Evolutionary conservation across 2,888 invertebrate genomes (phyloP), one percentile per base, ranked within the genome.

Genomic region (Pilophorus perplexus): DNA sequence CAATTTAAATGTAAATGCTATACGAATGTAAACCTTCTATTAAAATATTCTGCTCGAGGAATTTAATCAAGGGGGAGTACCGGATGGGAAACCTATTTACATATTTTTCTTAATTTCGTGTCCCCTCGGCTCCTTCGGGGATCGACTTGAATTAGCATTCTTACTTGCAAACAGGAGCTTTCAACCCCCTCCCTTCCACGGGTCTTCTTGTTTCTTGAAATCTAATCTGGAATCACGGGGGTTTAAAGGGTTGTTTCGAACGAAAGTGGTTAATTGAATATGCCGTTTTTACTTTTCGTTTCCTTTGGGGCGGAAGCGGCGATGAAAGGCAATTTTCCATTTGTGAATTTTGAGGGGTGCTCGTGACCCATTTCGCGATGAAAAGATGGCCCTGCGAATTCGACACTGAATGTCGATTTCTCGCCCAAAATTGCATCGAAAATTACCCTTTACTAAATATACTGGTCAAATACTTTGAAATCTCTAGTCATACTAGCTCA

Each of bases 51-150:
- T 40, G 57, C 57, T 57, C 40, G 40, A 57, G 57, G 40, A 57
- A 57, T 57, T 57, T 57, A 57, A 57, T 57, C 57, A 57, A 57
- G 57, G 40, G 57, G 42, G 57, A 20, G 38, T 18, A 23, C 42
- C 57, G 57, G 57, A 57, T 57, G 57, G 57, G 40, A 57, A 42
- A 57, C 23, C 42, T 57, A 57, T 57, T 57, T 57, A 57, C 57
- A 57, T 57, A 57, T 57, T 57, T 57, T 57, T 57, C 57, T 57
- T 57, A 57, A 57, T 57, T 57, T 57, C 57, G 57, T 14, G 57
- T 57, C 57, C 42, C 55, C 5, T 33, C 37, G n/a, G 33, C 33
- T 18, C 33, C 27, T 8, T 14, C 14, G 48, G 18, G 20, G 20
- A 20, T 18, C 20, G 18, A 22, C 20, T 48, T 16, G 48, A 18